Percentiles rank a stretch among this genome's conserved stretches.
These are phyloP conservation scores for Tragulus kanchil DNA, from an alignment of 2,113 vertebrate genomes.

Conservation along the genomic window DNA sequence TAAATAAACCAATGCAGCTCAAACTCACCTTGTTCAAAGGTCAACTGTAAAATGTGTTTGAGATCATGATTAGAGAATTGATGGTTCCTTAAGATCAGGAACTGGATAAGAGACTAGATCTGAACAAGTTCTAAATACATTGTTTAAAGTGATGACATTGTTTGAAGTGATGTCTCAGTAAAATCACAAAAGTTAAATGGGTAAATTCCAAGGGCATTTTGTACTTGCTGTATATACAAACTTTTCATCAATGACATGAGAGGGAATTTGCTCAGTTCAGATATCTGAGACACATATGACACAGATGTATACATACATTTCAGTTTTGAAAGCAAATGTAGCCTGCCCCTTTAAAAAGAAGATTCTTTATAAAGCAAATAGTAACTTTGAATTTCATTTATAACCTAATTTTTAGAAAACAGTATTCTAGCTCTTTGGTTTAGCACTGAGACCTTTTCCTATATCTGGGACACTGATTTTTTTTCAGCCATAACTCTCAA, in stretches of 20 bases:
- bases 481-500: background rate
- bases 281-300: background rate
- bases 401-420: background rate
- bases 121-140: background rate
- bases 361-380: constrained; percentile 4
- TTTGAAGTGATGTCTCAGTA: background rate
- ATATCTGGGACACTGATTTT: background rate
- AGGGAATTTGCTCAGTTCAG: background rate
- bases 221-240: background rate
- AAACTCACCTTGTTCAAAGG: background rate
- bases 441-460: background rate
- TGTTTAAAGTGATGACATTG: background rate
- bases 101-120: background rate
- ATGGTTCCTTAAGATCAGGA: background rate
- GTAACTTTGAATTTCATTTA: background rate
- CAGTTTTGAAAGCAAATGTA: background rate
- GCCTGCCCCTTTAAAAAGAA: background rate
- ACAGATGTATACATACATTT: background rate
- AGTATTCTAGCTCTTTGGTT: background rate
- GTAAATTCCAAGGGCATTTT: background rate
- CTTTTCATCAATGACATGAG: background rate
- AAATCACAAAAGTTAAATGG: constrained; percentile 31
- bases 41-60: background rate
- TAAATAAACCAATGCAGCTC: background rate
- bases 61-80: background rate